A percentile compares a stretch with the other conserved stretches of the same genome.
These are phyloP conservation scores for Machaerirhynchus nigripectus DNA, from an alignment of 2,113 vertebrate species.

Conservation along the genomic window DNA sequence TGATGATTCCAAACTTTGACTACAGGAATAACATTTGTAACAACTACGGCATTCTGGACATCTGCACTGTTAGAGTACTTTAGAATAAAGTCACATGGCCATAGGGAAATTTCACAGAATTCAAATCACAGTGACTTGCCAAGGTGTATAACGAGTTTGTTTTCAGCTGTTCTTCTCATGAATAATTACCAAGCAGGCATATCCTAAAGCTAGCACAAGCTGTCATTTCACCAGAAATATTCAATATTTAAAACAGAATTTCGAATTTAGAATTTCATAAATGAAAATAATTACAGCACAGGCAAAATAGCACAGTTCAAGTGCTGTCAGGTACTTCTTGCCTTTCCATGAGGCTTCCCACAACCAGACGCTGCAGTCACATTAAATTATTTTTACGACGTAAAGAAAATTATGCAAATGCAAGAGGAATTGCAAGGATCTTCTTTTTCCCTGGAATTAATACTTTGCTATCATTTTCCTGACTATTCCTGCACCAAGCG, in stretches of 20 bases:
- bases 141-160: constrained; percentile 86
- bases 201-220: constrained; percentile 87
- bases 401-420: background rate
- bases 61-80: constrained; percentile 74
- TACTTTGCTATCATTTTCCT: constrained; percentile 26
- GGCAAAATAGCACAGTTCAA: constrained; percentile 66
- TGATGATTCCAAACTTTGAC: constrained; percentile 64
- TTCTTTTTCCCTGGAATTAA: background rate
- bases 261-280: constrained; percentile 79
- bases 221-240: constrained; percentile 84
- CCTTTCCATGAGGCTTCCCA: constrained; percentile 5
- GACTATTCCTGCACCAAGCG: constrained; percentile 15
- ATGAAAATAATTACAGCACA: constrained; percentile 77
- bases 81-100: constrained; percentile 79
- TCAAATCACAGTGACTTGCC: constrained; percentile 76
- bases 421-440: constrained; percentile 1
- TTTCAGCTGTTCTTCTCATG: constrained; percentile 87
- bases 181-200: constrained; percentile 86
- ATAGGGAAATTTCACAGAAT: constrained; percentile 80
- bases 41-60: constrained; percentile 72
- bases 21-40: constrained; percentile 68
- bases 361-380: background rate
- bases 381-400: constrained; percentile 10
- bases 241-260: constrained; percentile 86
- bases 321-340: constrained; percentile 10